Base-by-base conservation (phyloP, 2,113 vertebrate genomes). In the Forbesichthys papilliferus region DNA sequence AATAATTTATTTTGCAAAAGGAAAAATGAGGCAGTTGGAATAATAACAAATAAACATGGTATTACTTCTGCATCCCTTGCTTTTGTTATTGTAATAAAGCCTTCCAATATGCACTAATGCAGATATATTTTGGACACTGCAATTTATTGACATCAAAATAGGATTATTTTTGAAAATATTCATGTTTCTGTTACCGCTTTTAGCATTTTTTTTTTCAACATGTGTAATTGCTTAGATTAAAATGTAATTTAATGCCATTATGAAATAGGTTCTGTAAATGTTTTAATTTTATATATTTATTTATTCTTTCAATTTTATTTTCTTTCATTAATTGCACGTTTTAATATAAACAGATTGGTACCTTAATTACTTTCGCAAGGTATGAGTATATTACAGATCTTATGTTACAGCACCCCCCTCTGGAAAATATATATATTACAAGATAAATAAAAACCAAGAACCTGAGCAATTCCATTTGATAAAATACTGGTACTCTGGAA, bases 321-420 rank as follows among this genome's bases (percentile, higher is more conserved):
- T 27, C 27, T 6, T 54, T n/a, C 16, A 8, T 54, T 54, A 2
- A 54, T 54, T n/a, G 27, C 27, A 27, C 27, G 27, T 54, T 3
- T n/a, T 54, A n/a, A 54, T 54, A 1, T n/a, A 5, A 3, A 62
- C 16, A 9, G 66, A 48, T 14, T 52, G 13, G 11, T 7, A 11
- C 13, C 49, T 52, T 52, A 12, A 11, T 52, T 52, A 11, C 49
- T 52, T 52, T 52, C 4, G 36, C 36, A 42, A 42, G 36, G 36
- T 5, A 42, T 0, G 4, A 42, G n/a, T 61, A 48, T 48, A 64
- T 48, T 52, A 6, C 11, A 77, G n/a, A 77, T 13, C n/a, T 84
- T 55, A 84, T 89, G 69, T 77, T 82, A 86, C 63, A 84, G 83
- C 90, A 69, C 88, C 89, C 84, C 75, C 86, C 54, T 68, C 77